phyloP scores from a whole-genome alignment of 2,113 vertebrate species.

The Paracanthobrama guichenoti region DNA sequence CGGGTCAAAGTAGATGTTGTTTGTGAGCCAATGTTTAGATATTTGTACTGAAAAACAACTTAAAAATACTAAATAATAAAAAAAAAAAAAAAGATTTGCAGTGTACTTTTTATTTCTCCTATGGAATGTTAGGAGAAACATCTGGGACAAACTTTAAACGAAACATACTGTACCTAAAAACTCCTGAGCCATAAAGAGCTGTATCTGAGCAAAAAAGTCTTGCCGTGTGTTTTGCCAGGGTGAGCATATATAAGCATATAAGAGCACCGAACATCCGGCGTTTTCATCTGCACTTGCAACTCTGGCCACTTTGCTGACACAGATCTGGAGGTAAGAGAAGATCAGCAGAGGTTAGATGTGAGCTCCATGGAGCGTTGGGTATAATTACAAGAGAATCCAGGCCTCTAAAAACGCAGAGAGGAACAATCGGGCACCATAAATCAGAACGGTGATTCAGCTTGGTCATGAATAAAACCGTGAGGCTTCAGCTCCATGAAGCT shows the following conservation, averaged over 20 bases:
- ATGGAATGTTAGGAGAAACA: too few relatives aligned
- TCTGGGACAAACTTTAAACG: neutral
- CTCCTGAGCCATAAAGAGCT: neutral
- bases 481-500: constrained; percentile 41
- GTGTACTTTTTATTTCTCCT: too few relatives aligned
- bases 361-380: neutral
- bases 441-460: constrained; percentile 57
- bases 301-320: constrained; percentile 32
- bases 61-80: too few relatives aligned
- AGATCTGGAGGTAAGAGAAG: neutral
- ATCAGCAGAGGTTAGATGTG: constrained; percentile 2
- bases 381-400: constrained; percentile 49
- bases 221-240: neutral
- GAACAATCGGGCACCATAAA: constrained; percentile 59
- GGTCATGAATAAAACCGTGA: constrained; percentile 48
- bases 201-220: neutral
- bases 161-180: neutral
- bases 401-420: constrained; percentile 54
- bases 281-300: neutral
- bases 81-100: too few relatives aligned
- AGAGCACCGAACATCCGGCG: neutral
- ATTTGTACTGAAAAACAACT: too few relatives aligned
- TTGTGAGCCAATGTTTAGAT: too few relatives aligned
- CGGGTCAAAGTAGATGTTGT: too few relatives aligned
- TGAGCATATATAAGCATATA: neutral